Evolutionary conservation across 2,888 invertebrate genomes (phyloP), one percentile per base, ranked within the genome.

Genomic region (Megaustenia siamemsis): DNA sequence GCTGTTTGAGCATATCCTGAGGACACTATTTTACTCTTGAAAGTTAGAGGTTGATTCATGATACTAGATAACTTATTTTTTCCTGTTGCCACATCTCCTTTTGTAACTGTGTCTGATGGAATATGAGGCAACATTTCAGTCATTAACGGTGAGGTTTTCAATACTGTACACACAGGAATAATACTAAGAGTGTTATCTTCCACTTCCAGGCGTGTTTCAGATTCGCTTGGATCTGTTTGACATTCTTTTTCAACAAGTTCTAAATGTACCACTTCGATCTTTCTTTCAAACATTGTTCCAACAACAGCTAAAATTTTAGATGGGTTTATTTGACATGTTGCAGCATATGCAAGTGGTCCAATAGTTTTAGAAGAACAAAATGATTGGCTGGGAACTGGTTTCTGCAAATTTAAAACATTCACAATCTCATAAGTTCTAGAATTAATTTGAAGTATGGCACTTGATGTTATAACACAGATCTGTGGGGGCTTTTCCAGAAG

Each of bases 1-100:
- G 92, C 91, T n/a, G 90, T 85, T 45, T 87, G 89, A 8, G 90
- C 86, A 86, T 93, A 93, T 21, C 93, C 93, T 35, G 93, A 93
- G 15, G 93, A 93, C 82, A 91, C 92, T 32, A 93, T 89, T 78
- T 91, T 92, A 8, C 86, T 84, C 73, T 91, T 91, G 82, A 93
- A 93, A 40, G 92, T 92, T 38, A 93, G 63, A 6, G 93, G 92
- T 75, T 93, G 93, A 60, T 92, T 87, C 85, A 88, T 83, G 24
- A 83, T 60, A 69, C 85, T 82, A 24, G 73, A 2, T 71, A 80
- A 78, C 80, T 85, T 88, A 56, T 89, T 86, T 88, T 89, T 88
- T 81, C 85, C 86, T 71, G 63, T 84, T 28, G 84, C 79, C 24
- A 84, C 68, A 86, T 53, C 88, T 84, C 85, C 87, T 88, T 40